Evolutionary conservation across 1,140 invertebrate genomes (phyloP), one percentile per base, ranked within the genome.

Genomic region (Lucilia sericata): DNA sequence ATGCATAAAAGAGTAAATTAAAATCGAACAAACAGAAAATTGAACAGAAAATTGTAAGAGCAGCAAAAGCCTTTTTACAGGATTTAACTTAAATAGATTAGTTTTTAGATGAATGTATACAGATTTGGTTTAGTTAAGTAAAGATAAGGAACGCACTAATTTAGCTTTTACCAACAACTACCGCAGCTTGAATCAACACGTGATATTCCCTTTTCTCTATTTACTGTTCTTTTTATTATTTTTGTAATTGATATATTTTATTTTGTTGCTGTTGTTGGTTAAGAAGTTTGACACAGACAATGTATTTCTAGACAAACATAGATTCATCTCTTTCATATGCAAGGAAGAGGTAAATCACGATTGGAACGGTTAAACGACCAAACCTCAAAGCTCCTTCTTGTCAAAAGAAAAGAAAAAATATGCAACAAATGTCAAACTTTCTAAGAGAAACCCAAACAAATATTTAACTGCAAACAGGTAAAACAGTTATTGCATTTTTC

Each of bases 141-240:
- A 42, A 42, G 65, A 19, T 70, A 70, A 70, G 25, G 74, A 84
- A 84, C 84, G 88, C 85, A 88, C 89, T 90, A 90, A 90, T 90
- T 90, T 90, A 90, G 89, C 89, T 90, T 90, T 90, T 89, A 87
- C 87, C 89, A 90, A 90, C 89, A 90, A 90, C 89, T 90, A 90
- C 89, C 89, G 86, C 84, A 86, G 89, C 89, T 88, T 89, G 82
- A 90, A 90, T 90, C 89, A 90, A 90, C 89, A 90, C 89, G 89
- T 90, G 89, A 90, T 89, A 88, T 90, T 90, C 84, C 84, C 82
- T 47, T 75, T 85, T 81, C 78, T 70, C 65, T 19, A 21, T 70
- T 70, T 25, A 21, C 21, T 81, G 34, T 49, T 36, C 21, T 51
- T 47, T 80, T 80, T 12, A 19, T 76, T 7, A 36, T 76, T 36